Evolutionary conservation across 2,888 invertebrate genomes (phyloP).

Genomic region (Microctonus brassicae): DNA sequence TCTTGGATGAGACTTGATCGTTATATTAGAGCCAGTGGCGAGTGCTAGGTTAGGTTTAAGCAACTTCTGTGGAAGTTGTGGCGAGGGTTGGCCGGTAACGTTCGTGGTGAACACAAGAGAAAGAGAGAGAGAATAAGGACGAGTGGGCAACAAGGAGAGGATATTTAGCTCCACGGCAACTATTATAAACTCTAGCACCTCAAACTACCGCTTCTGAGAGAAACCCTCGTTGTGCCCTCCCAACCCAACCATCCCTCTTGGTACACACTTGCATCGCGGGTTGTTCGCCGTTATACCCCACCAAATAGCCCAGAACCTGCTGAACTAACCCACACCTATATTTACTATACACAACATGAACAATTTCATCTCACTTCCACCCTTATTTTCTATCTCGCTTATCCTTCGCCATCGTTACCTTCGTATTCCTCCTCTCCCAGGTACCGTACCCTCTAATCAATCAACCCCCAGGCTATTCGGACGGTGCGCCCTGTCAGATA

Average conservation of each 20-base stretch:
- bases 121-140: slow-evolving; percentile 13
- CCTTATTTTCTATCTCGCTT: slow-evolving; percentile 56
- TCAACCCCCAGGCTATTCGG: slow-evolving; percentile 67
- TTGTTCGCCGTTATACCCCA: slow-evolving; percentile 42
- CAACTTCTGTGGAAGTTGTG: slow-evolving; percentile 69
- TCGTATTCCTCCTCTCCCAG: slow-evolving; percentile 29
- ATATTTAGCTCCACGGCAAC: slow-evolving; percentile 60
- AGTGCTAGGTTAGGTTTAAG: slow-evolving; percentile 67
- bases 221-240: slow-evolving; percentile 35
- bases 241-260: slow-evolving; percentile 49
- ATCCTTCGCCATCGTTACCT: slow-evolving; percentile 55
- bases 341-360: slow-evolving; percentile 12
- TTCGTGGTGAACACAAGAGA: slow-evolving; percentile 32
- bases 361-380: neutral
- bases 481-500: slow-evolving; percentile 40
- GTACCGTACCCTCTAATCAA: slow-evolving; percentile 67
- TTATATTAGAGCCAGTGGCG: slow-evolving; percentile 16
- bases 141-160: slow-evolving; percentile 51
- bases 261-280: slow-evolving; percentile 48
- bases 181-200: slow-evolving; percentile 70
- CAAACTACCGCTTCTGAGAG: slow-evolving; percentile 65
- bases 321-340: slow-evolving; percentile 60
- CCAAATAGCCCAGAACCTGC: slow-evolving; percentile 65
- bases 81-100: slow-evolving; percentile 46
- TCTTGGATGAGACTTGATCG: slow-evolving; percentile 40